Conservation (phyloP, 1,140 invertebrate species). For the Formica exsecta region DNA sequence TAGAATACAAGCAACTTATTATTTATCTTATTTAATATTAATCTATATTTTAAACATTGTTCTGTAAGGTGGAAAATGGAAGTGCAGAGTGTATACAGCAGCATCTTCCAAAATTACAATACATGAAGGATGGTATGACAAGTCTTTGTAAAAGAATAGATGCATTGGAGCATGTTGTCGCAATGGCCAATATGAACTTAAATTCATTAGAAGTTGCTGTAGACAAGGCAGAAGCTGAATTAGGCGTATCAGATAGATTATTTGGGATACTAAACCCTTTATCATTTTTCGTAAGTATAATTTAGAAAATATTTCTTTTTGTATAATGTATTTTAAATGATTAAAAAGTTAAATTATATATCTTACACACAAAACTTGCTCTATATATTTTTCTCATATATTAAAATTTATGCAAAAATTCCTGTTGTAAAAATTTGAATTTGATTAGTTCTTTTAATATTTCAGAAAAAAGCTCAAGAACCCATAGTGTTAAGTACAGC, state of each 20-base stretch:
- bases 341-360: constrained; percentile 20
- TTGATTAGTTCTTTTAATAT: constrained; percentile 1
- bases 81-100: constrained; percentile 75
- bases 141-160: constrained; percentile 76
- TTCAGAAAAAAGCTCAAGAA: constrained; percentile 77
- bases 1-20: neutral
- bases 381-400: neutral
- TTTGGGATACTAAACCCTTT: constrained; percentile 80
- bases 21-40: neutral
- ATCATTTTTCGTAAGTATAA: constrained; percentile 73
- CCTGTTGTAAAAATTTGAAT: neutral
- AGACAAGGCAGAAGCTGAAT: constrained; percentile 77
- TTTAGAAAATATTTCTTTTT: neutral
- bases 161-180: constrained; percentile 77
- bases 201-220: constrained; percentile 76
- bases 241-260: constrained; percentile 78
- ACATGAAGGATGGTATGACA: constrained; percentile 69
- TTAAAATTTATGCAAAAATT: neutral
- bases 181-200: constrained; percentile 76
- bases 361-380: neutral
- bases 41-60: constrained; percentile 10
- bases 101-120: constrained; percentile 72
- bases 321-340: neutral
- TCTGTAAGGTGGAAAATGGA: constrained; percentile 74
- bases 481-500: constrained; percentile 41